Percentiles rank a stretch among this genome's conserved stretches.
Evolutionary conservation across 2,113 vertebrate species (phyloP).

Genomic region (Hippoglossus stenolepis): DNA sequence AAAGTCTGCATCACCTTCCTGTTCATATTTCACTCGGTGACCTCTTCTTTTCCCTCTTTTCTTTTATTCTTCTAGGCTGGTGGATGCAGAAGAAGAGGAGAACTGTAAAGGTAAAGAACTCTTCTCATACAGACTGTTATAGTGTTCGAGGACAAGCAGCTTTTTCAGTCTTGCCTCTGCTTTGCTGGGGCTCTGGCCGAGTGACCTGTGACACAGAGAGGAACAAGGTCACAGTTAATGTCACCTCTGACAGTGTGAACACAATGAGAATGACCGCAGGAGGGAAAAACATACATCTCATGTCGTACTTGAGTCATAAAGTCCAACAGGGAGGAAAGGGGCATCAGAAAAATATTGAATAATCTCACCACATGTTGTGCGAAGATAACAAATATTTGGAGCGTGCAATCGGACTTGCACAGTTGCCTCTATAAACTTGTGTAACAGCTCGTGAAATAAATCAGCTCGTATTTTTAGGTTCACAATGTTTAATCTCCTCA

Average conservation of each 20-base stretch:
- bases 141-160: not conserved
- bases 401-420: not conserved
- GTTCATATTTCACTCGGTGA: constrained; percentile 22
- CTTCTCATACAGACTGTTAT: not conserved
- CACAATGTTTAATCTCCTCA: constrained; percentile 27
- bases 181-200: not conserved
- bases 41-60: constrained; percentile 21
- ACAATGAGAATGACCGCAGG: not conserved
- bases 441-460: constrained; percentile 25
- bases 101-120: constrained; percentile 67
- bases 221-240: not conserved
- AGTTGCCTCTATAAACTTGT: not conserved
- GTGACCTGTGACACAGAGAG: not conserved
- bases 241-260: not conserved
- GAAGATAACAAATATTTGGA: not conserved
- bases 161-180: not conserved
- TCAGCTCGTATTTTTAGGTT: constrained; percentile 45
- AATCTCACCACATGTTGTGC: no score
- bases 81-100: constrained; percentile 70
- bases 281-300: not conserved
- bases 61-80: constrained; percentile 49
- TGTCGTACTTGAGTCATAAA: fast-evolving
- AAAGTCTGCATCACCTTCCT: not conserved
- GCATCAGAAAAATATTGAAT: not conserved
- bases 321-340: no score